These are phyloP conservation scores for Scomberomorus guttatus DNA, from an alignment of 2,797 vertebrate genomes.

Conservation along the genomic window DNA sequence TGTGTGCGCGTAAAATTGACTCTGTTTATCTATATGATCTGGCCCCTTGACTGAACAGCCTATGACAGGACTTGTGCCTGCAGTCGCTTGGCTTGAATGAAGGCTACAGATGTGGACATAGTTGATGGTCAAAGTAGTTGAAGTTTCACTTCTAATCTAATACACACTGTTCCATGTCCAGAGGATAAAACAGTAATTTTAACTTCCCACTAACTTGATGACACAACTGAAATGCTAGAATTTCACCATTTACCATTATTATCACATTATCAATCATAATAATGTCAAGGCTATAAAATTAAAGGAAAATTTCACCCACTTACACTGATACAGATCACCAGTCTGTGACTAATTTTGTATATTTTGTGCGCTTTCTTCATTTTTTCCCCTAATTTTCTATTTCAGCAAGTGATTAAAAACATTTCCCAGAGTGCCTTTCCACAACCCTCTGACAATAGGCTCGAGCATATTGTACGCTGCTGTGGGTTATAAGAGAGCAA, in stretches of 20 bases:
- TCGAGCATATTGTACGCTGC: neutral
- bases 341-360: neutral
- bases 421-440: slow-evolving; percentile 32
- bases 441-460: neutral
- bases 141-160: slow-evolving; percentile 23
- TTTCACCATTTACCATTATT: neutral
- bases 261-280: neutral
- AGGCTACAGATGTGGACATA: slow-evolving; percentile 35
- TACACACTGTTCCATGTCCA: slow-evolving; percentile 7
- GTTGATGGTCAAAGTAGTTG: slow-evolving; percentile 4
- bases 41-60: slow-evolving; percentile 29
- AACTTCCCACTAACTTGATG: neutral
- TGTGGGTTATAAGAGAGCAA: slow-evolving; percentile 14
- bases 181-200: neutral
- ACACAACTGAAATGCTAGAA: too few species aligned
- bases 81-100: slow-evolving; percentile 23
- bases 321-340: neutral
- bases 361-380: neutral
- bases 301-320: neutral
- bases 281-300: neutral
- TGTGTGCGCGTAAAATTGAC: slow-evolving; percentile 5
- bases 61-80: neutral
- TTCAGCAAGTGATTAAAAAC: slow-evolving; percentile 4
- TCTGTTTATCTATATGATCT: slow-evolving; percentile 23
- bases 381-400: neutral